Base-by-base conservation (phyloP, 2,888 invertebrate species). In the Dryomyza anilis region DNA sequence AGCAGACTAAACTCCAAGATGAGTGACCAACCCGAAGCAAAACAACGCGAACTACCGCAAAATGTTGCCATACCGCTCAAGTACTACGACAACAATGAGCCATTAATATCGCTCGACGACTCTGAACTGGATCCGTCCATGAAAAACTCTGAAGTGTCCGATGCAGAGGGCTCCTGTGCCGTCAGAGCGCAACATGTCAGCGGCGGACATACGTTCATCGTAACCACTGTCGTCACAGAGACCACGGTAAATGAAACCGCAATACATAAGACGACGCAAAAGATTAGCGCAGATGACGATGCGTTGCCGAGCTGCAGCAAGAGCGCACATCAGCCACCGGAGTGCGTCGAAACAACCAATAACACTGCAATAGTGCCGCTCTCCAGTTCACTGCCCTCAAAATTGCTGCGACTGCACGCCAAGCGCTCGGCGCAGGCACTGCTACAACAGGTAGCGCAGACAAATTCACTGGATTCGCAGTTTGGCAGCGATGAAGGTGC, bases 371-470 rank as follows among this genome's bases (percentile, higher is more conserved):
- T 81, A 43, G 81, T 81, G 45, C 81, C 81, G 0, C 53, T 81
- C n/a, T 82, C 81, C 36, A 76, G 81, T 1, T 82, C 82, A 36
- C 66, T 81, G 65, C 81, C 81, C 16, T 81, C 79, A 8, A 81
- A 79, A 64, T 71, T 82, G 55, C 67, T 82, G 48, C 77, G 82
- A 3, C 69, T 79, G 45, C 82, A 81, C 60, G 77, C 79, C 46
- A 76, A 74, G 46, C 77, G 77, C 3, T 80, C 80, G 1, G 78
- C 80, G 0, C 75, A 80, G 50, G 74, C 79, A 3, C 69, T 79
- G 64, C 64, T 78, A 30, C 76, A 74, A 29, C 77, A 76, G 48
- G 62, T 76, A 63, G n/a, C 46, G n/a, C 68, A 69, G 56, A 55
- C 65, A 25, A 70, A 71, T 45, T 71, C 71, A 1, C 27, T 78